Evolutionary conservation across 2,113 vertebrate species (phyloP).

Genomic region (Chionomys nivalis): DNA sequence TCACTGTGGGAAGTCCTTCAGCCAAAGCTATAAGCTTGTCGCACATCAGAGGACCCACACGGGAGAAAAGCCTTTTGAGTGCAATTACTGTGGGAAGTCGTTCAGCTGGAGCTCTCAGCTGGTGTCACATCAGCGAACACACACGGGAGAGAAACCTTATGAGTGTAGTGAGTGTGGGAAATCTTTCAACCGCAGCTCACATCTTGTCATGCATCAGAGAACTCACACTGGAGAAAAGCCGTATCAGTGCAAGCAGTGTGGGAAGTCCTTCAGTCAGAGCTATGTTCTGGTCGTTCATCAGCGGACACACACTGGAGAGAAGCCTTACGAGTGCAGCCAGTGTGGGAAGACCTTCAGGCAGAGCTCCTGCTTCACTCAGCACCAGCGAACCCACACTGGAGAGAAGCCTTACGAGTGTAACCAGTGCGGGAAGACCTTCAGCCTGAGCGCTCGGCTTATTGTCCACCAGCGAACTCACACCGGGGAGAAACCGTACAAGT

Average conservation of each 20-base stretch:
- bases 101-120: constrained; percentile 79
- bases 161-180: constrained; percentile 80
- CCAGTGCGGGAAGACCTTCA: constrained; percentile 78
- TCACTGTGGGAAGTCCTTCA: constrained; percentile 73
- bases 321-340: constrained; percentile 72
- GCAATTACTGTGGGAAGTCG: constrained; percentile 77
- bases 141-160: constrained; percentile 78
- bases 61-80: constrained; percentile 77
- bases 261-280: constrained; percentile 81
- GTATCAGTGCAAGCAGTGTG: constrained; percentile 78
- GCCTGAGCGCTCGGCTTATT: constrained; percentile 76
- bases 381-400: constrained; percentile 78
- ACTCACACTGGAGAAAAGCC: constrained; percentile 83
- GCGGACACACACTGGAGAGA: constrained; percentile 78
- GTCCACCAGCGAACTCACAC: constrained; percentile 80
- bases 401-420: constrained; percentile 81
- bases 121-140: constrained; percentile 69
- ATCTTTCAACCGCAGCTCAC: constrained; percentile 80
- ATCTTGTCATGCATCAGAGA: constrained; percentile 80
- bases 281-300: constrained; percentile 80
- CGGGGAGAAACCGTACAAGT: constrained; percentile 78
- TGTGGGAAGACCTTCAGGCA: constrained; percentile 76
- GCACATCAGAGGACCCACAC: constrained; percentile 74
- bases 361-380: constrained; percentile 79
- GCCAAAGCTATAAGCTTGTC: constrained; percentile 69